Conservation (phyloP, 2,888 invertebrate species). For the Sphinx pinastri region DNA sequence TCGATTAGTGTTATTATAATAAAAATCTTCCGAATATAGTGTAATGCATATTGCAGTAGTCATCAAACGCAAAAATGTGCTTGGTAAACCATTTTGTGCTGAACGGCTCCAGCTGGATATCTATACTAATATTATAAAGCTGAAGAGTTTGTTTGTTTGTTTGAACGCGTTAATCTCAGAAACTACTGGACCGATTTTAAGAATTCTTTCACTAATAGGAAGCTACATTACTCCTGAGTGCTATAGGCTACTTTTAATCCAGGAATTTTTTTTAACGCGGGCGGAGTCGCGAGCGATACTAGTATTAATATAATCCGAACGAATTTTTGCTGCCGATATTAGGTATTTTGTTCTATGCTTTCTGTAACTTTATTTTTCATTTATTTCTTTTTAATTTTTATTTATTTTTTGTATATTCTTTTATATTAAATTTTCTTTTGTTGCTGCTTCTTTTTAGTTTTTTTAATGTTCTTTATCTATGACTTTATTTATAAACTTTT, state of each 20-base stretch:
- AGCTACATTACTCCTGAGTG: too few species aligned
- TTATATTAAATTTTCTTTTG: neutral
- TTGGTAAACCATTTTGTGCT: neutral
- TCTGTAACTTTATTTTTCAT: neutral
- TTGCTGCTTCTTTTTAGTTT: neutral
- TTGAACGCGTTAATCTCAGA: too few species aligned
- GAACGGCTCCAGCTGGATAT: too few species aligned
- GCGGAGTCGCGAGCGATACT: too few species aligned
- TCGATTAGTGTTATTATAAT: neutral
- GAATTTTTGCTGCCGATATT: neutral
- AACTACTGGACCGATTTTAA: too few species aligned
- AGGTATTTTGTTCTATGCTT: neutral
- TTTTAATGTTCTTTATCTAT: too few species aligned
- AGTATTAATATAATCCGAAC: too few species aligned
- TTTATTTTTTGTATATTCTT: neutral
- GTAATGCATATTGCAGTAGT: slow-evolving; percentile 6
- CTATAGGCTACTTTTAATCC: too few species aligned
- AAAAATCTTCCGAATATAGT: neutral
- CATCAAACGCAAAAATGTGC: neutral
- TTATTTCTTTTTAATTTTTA: neutral
- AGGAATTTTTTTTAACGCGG: too few species aligned
- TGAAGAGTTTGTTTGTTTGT: too few species aligned
- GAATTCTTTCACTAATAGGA: too few species aligned
- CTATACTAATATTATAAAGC: too few species aligned
- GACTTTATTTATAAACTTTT: neutral